Conservation (phyloP, 1,140 invertebrate genomes). For the Hyles vespertilio region DNA sequence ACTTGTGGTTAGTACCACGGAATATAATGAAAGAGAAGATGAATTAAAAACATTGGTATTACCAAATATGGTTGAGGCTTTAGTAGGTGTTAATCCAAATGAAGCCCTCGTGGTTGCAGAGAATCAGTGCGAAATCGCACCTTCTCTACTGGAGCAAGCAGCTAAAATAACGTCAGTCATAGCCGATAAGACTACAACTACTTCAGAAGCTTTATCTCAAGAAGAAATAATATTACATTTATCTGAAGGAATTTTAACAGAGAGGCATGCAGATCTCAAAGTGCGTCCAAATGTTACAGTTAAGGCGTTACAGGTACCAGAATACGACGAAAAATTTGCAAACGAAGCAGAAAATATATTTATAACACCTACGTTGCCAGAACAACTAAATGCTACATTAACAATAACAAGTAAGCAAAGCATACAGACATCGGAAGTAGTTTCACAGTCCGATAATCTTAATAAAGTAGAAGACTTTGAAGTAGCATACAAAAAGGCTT, state of each 20-base stretch:
- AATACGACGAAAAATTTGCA: conserved; percentile 40
- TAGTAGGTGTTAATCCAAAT: conserved; percentile 35
- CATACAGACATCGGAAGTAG: conserved; percentile 46
- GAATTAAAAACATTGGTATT: conserved; percentile 20
- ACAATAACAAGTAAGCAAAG: conserved; percentile 36
- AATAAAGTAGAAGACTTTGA: conserved; percentile 26
- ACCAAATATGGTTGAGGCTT: conserved; percentile 27
- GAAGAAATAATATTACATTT: conserved; percentile 48
- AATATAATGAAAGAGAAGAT: conserved; percentile 55
- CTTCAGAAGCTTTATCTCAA: conserved; percentile 47
- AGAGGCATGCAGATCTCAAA: conserved; percentile 13
- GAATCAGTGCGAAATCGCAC: conserved; percentile 35
- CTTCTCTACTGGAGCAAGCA: conserved; percentile 22
- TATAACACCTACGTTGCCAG: conserved; percentile 24
- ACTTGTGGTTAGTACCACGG: conserved; percentile 42
- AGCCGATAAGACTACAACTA: conserved; percentile 28
- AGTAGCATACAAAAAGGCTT: conserved; percentile 35
- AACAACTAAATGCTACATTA: conserved; percentile 41
- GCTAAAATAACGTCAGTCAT: conserved; percentile 14
- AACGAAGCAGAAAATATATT: conserved; percentile 49
- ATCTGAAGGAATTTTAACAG: conserved; percentile 33
- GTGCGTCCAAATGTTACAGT: conserved; percentile 34
- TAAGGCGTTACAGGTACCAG: conserved; percentile 39
- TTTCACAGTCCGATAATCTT: conserved; percentile 53
- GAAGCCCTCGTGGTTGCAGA: conserved; percentile 48